Base-by-base conservation (phyloP, 2,797 vertebrate species). In the Australoheros facetus region DNA sequence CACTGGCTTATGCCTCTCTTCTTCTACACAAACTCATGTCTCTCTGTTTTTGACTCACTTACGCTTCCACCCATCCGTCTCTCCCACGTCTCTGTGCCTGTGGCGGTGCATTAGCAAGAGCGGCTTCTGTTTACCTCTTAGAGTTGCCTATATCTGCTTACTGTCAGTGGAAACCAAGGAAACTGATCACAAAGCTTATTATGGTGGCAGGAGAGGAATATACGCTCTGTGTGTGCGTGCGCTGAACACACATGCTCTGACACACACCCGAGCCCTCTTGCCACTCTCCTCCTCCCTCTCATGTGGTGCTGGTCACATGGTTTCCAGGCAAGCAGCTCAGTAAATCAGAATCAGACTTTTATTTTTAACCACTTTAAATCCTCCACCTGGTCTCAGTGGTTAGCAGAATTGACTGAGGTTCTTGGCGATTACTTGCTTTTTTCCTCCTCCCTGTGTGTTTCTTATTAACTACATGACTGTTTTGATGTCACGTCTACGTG, bases 251-350 rank as follows among this genome's bases (percentile, higher is more conserved):
- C 59, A 57, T 54, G 59, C 71, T 51, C 59, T 57, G 70, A 75
- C 58, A 34, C 54, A 56, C 39, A 59, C 75, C 75, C 23, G 59
- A 39, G 71, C 56, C 12, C 73, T 70, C 59, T 37, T 85, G 60
- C 84, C 80, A 64, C 75, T 84, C 82, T 79, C 77, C 81, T 77
- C 54, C 90, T 73, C 86, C 76, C 82, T 75, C 88, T 93, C 94
- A 94, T 95, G 93, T 95, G 95, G 95, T 96, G 87, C 90, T 89
- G 95, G 93, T 96, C 95, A 95, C 94, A 95, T 96, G 94, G 90
- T 93, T 96, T 96, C 93, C 93, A 93, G 93, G 89, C 93, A 96
- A 88, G 90, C 91, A 77, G 92, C 92, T 93, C 93, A 93, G 91
- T 95, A 95, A 95, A 95, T 95, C 93, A 95, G 90, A 95, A 92